phyloP scores from a whole-genome alignment of 2,888 invertebrate species.

The Linyphia triangularis region DNA sequence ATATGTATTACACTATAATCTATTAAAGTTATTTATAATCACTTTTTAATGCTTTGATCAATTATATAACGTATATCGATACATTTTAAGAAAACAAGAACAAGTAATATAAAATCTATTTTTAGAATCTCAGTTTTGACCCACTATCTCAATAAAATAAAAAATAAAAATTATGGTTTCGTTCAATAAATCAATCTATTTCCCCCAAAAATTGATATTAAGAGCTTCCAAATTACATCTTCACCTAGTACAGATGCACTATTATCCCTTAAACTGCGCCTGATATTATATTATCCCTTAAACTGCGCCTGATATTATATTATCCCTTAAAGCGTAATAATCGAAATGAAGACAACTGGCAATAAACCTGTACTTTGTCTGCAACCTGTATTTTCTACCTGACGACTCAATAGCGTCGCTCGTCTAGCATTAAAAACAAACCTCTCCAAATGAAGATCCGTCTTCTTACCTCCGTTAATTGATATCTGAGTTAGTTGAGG shows the following conservation, averaged over 20 bases:
- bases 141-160: too few species aligned
- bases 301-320: background rate
- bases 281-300: too few species aligned
- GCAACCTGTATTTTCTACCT: conserved; percentile 11
- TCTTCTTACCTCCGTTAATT: conserved; percentile 23
- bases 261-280: background rate
- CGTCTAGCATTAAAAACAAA: background rate
- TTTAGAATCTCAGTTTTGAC: too few species aligned
- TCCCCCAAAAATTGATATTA: background rate
- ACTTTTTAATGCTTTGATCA: too few species aligned
- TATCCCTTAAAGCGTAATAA: background rate
- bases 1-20: too few species aligned
- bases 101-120: too few species aligned
- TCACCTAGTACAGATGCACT: background rate
- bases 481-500: background rate
- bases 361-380: background rate
- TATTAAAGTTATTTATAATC: too few species aligned
- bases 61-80: too few species aligned
- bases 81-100: too few species aligned
- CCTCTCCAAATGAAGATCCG: background rate
- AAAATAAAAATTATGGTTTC: too few species aligned
- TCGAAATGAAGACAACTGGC: background rate
- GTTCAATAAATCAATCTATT: background rate
- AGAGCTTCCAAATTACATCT: background rate
- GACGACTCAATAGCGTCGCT: background rate